These are phyloP conservation scores for Decapterus maruadsi DNA, from an alignment of 2,797 vertebrate genomes.

Conservation along the genomic window DNA sequence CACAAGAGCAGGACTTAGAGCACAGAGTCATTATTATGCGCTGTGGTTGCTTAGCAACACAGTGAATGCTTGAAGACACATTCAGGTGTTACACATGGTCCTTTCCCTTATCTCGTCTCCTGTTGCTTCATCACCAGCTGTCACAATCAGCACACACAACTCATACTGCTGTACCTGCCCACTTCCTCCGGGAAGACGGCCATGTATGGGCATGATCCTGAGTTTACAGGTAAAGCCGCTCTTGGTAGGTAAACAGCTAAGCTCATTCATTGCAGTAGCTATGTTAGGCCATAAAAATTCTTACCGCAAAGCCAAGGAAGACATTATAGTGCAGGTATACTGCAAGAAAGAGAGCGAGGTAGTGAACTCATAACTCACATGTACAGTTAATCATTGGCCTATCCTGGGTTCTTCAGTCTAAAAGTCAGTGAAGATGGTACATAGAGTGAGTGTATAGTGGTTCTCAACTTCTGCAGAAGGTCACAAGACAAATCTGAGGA, in stretches of 20 bases:
- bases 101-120: slow-evolving; percentile 57
- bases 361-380: background rate
- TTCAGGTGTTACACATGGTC: slow-evolving; percentile 56
- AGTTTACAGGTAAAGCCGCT: slow-evolving; percentile 33
- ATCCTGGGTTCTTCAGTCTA: background rate
- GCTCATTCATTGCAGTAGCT: background rate
- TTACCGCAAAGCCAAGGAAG: no score
- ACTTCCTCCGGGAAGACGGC: slow-evolving; percentile 58
- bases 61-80: slow-evolving; percentile 28
- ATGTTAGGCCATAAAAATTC: no score
- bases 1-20: slow-evolving; percentile 25
- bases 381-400: background rate
- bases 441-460: background rate
- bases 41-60: slow-evolving; percentile 55
- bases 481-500: background rate
- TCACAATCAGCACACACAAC: slow-evolving; percentile 34
- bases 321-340: no score
- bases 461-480: background rate
- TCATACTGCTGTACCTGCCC: background rate
- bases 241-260: background rate
- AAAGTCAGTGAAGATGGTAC: background rate
- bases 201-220: slow-evolving; percentile 73
- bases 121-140: slow-evolving; percentile 55
- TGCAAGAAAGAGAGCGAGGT: background rate
- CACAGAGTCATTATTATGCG: slow-evolving; percentile 49